Conservation (phyloP, 2,797 vertebrate species). For the Cercopithecus neglectus region DNA sequence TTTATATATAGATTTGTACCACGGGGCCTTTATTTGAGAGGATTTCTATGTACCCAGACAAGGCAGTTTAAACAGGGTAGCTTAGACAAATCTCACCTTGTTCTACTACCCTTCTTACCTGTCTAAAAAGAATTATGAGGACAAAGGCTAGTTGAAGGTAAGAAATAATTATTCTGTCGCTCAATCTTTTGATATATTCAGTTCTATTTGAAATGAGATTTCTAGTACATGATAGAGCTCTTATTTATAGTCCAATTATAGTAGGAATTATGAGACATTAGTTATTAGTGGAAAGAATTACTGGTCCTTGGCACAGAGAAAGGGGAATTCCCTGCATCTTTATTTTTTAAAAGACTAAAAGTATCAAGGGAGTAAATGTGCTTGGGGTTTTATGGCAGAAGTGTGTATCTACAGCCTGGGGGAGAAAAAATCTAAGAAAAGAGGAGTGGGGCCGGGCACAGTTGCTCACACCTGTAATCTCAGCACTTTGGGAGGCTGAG, state of each 20-base stretch:
- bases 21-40: background rate
- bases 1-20: background rate
- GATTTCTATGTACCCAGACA: background rate
- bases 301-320: background rate
- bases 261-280: background rate
- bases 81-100: background rate
- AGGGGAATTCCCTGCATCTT: background rate
- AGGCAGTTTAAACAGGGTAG: background rate
- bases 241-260: background rate
- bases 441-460: too few relatives aligned
- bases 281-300: background rate
- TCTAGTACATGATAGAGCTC: background rate
- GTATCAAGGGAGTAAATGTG: background rate
- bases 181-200: background rate
- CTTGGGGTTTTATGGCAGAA: background rate
- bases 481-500: too few relatives aligned
- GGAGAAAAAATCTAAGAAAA: background rate
- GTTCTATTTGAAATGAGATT: conserved; percentile 11
- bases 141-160: background rate
- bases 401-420: background rate
- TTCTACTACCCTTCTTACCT: background rate
- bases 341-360: background rate
- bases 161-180: background rate
- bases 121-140: background rate
- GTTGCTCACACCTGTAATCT: too few relatives aligned